Percentiles rank a stretch among this genome's conserved stretches.
These are phyloP conservation scores for Lutjanus argentimaculatus DNA, from an alignment of 2,797 vertebrate genomes.

Conservation along the genomic window DNA sequence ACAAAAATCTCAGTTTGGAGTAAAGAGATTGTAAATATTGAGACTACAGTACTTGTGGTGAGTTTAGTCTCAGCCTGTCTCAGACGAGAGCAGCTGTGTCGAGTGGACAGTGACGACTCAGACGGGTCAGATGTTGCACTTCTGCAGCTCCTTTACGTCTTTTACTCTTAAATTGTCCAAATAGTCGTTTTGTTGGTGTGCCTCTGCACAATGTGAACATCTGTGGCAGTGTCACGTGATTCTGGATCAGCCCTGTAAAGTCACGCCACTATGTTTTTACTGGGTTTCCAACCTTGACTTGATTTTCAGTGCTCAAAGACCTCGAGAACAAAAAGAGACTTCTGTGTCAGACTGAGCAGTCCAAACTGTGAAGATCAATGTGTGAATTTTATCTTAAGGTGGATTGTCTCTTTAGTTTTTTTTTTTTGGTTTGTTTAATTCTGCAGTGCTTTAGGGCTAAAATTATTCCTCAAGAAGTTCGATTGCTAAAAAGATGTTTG, in stretches of 20 bases:
- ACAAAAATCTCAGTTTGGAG: constrained; percentile 24
- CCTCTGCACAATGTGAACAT: background rate
- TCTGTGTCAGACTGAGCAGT: constrained; percentile 8
- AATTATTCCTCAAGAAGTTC: no score
- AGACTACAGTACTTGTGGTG: constrained; percentile 44
- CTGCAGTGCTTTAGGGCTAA: no score
- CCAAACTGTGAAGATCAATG: constrained; percentile 1
- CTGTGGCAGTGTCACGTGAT: constrained; percentile 2
- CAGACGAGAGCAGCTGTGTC: constrained; percentile 59
- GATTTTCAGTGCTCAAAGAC: background rate
- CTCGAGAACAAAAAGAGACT: constrained; percentile 16
- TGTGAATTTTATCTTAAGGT: background rate
- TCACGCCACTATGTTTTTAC: constrained; percentile 2
- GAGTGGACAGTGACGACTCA: constrained; percentile 49
- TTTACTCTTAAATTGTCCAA: constrained; percentile 14
- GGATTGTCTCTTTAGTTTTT: background rate
- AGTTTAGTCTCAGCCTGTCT: constrained; percentile 59
- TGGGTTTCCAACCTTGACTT: background rate
- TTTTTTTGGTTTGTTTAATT: background rate
- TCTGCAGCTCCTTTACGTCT: background rate
- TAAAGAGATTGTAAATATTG: constrained; percentile 74
- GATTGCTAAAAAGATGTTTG: no score
- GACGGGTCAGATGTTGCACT: constrained; percentile 25
- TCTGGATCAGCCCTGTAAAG: constrained; percentile 16
- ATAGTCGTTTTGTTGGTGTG: constrained; percentile 7